Base-by-base conservation (phyloP, 2,888 invertebrate genomes). In the Nudaria mundana region DNA sequence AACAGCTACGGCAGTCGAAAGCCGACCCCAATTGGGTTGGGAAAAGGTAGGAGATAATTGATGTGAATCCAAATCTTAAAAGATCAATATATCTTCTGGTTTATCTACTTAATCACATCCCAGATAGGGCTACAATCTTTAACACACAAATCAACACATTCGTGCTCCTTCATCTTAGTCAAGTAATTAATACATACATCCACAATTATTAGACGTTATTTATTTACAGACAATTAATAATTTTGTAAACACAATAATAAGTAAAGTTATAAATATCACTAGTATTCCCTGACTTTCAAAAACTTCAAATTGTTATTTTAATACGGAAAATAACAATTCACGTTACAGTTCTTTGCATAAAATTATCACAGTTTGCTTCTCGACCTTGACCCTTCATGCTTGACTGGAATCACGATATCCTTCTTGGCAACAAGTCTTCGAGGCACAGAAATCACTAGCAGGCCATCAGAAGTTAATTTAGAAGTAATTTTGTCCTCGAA, bases 331-430 rank as follows among this genome's bases (percentile, higher is more conserved):
- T 16, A n/a, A 1, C 22, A 23, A 6, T 15, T 12, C 24, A 7
- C 12, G 7, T 32, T 28, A 10, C 5, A 10, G 1, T 12, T 10
- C 18, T 13, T 15, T 26, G 4, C 7, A 24, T n/a, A 1, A 31
- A 24, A 22, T 2, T 5, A 37, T 72, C 60, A 79, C 44, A 81
- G 50, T 57, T 82, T 81, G 15, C 68, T 69, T 55, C 72, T 75
- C 1, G 54, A 41, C 47, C 61, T 67, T 2, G 56, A 34, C 1
- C 39, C 49, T 40, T 72, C 69, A 30, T 77, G 68, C 11, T 64
- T 57, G 1, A 83, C 80, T 10, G 79, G 79, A 49, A 84, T 83
- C 12, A 74, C 53, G 7, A 64, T 76, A 45, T 80, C 76, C n/a
- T 66, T 63, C 36, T 71, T 75, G 3, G 55, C 30, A 4, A 65